phyloP scores from a whole-genome alignment of 2,113 vertebrate species.

The Ammodramus savannarum region DNA sequence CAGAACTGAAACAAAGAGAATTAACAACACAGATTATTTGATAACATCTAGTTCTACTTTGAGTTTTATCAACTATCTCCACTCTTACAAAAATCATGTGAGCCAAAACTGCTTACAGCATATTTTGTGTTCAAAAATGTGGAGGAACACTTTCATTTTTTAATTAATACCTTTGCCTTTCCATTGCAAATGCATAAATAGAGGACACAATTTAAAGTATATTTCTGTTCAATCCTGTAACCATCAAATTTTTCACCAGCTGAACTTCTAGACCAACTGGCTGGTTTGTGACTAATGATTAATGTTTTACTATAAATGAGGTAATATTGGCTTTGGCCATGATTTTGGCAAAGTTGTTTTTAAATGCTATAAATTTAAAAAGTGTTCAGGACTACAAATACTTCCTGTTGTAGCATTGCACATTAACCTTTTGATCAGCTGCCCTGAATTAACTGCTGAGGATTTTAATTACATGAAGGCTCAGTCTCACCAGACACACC shows the following conservation, averaged over 20 bases:
- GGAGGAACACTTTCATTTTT: neutral
- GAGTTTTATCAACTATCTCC: neutral
- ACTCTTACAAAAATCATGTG: neutral
- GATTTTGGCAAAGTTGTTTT: conserved; percentile 53
- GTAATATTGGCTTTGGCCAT: conserved; percentile 65
- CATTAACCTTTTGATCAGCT: conserved; percentile 56
- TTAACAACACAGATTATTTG: neutral
- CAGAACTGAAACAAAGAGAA: conserved; percentile 74
- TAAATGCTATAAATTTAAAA: conserved; percentile 51
- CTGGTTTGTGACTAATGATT: conserved; percentile 44
- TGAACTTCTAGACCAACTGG: conserved; percentile 44
- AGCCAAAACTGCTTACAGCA: neutral
- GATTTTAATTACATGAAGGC: conserved; percentile 51
- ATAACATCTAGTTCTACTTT: neutral
- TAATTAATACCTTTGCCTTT: neutral
- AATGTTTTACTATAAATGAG: conserved; percentile 67
- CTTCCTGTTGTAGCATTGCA: conserved; percentile 43
- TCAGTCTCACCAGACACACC: neutral
- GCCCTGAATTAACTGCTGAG: conserved; percentile 36
- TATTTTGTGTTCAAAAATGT: neutral
- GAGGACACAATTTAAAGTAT: neutral
- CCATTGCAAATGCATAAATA: neutral
- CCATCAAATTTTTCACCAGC: conserved; percentile 13
- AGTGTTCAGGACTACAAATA: conserved; percentile 53
- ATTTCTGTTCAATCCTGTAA: conserved; percentile 19